Evolutionary conservation across 2,797 vertebrate genomes (phyloP).

Genomic region (Leptodactylus fallax): DNA sequence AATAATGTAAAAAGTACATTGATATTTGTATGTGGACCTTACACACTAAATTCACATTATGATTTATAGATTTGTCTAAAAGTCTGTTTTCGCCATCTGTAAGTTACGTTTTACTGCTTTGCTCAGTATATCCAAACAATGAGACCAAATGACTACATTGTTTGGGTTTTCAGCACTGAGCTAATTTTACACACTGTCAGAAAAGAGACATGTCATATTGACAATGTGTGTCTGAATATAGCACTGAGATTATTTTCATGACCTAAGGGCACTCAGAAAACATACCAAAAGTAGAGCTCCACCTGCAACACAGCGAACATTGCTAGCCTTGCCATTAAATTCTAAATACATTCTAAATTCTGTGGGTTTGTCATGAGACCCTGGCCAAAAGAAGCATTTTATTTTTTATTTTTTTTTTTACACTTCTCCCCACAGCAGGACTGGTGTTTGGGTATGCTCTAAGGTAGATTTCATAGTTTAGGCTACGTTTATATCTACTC

Average conservation of each 20-base stretch:
- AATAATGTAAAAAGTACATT: neutral
- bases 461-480: too few relatives aligned
- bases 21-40: neutral
- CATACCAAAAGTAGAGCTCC: neutral
- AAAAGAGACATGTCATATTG: neutral
- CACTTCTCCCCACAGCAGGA: too few relatives aligned
- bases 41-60: neutral
- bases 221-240: neutral
- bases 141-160: neutral
- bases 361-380: too few relatives aligned
- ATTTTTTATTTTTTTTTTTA: too few relatives aligned
- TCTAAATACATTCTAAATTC: neutral
- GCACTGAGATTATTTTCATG: neutral
- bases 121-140: neutral
- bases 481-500: too few relatives aligned
- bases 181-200: neutral
- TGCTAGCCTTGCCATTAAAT: neutral
- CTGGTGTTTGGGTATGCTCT: too few relatives aligned
- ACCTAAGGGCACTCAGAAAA: neutral
- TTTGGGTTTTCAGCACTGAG: conserved; percentile 24
- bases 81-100: too few relatives aligned
- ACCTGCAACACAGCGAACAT: neutral
- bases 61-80: too few relatives aligned
- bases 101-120: neutral
- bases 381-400: too few relatives aligned